Base-by-base conservation (phyloP, 2,113 vertebrate genomes). In the Willisornis vidua region DNA sequence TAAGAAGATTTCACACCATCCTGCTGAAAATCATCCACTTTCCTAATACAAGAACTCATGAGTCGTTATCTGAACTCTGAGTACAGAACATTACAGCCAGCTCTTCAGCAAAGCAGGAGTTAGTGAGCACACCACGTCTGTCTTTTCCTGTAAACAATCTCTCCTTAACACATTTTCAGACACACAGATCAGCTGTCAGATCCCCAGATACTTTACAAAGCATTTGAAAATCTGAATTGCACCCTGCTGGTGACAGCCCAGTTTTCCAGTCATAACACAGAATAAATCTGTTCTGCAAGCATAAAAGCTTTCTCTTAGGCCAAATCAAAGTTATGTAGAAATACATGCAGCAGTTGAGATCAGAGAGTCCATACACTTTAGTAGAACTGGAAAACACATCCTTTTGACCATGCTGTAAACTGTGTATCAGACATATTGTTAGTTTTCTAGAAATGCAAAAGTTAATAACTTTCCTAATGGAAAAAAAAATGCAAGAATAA, bases 81-180 rank as follows among this genome's bases (percentile, higher is more conserved):
- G 63, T 19, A 86, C 65, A 93, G 92, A 90, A 93, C 31, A 43
- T 68, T 31, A 74, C 72, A 80, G 55, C 35, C 52, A 74, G 35
- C 45, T 85, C 55, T 59, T 45, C 82, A 83, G 61, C 75, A 80
- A 18, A 7, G 48, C 43, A 43, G 43, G 8, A 70, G 74, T 51
- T 8, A 51, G 41, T 10, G 25, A 67, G 68, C 65, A 86, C 48
- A 86, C 17, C 46, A 67, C 52, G 45, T 55, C 55, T 54, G 43
- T 48, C 48, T 76, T 46, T 67, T 55, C n/a, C 68, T 46, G 52
- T 86, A 93, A 96, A 84, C 76, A 88, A 63, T 48, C 11, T 55
- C 66, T 80, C 62, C 54, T 29, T 55, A 63, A 74, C 22, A 46
- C 71, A 43, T 86, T 93, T 93, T 87, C 83, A 87, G 80, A 78